These are phyloP conservation scores for Hyperoplus lanceolatus DNA, from an alignment of 2,797 vertebrate genomes.

Conservation along the genomic window DNA sequence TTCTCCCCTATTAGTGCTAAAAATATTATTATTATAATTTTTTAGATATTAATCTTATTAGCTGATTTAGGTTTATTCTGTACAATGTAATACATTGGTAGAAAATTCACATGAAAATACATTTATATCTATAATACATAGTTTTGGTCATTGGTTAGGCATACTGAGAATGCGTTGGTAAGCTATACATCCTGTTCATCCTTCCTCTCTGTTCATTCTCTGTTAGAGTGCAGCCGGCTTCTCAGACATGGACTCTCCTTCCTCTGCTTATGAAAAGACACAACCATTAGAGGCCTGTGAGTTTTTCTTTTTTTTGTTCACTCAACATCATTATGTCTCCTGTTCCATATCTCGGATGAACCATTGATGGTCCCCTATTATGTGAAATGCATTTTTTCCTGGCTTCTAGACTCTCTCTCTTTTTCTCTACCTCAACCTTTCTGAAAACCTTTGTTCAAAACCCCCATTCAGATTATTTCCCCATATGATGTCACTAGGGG, in stretches of 20 bases:
- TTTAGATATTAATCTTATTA: neutral
- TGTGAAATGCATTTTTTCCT: too few relatives aligned
- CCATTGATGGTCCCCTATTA: neutral
- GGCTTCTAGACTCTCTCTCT: too few relatives aligned
- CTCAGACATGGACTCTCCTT: constrained; percentile 89
- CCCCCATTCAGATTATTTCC: too few relatives aligned
- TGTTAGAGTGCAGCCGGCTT: constrained; percentile 91
- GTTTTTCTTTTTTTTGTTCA: constrained; percentile 61
- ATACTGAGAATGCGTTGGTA: too few relatives aligned
- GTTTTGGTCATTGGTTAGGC: too few relatives aligned
- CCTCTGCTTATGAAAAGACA: constrained; percentile 91
- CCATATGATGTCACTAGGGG: too few relatives aligned
- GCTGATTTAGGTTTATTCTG: neutral
- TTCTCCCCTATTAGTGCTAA: neutral
- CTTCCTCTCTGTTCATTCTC: constrained; percentile 13
- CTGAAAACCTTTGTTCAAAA: too few relatives aligned
- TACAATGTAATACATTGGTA: neutral
- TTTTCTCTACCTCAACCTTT: too few relatives aligned
- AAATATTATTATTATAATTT: constrained; percentile 2
- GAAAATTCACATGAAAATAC: neutral
- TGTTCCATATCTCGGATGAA: neutral
- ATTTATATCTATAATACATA: too few relatives aligned
- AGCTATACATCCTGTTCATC: neutral
- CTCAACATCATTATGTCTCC: neutral
- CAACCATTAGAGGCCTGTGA: constrained; percentile 91